A percentile compares a stretch with the other conserved stretches of the same genome.
phyloP scores from a whole-genome alignment of 2,797 vertebrate genomes.

The Adrianichthys oophorus region DNA sequence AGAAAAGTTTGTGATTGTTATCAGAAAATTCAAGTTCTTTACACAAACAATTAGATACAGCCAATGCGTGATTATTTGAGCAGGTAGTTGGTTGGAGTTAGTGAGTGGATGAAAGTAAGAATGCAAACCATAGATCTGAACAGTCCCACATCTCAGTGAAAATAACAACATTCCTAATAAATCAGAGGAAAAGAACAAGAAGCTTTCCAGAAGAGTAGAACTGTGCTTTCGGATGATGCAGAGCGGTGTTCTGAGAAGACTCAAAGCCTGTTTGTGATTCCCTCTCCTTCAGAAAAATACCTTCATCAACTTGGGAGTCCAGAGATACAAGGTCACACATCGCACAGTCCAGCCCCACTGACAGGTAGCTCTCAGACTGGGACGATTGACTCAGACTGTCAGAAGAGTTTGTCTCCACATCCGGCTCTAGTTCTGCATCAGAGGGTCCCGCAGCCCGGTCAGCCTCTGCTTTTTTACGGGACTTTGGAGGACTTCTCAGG shows the following conservation, averaged over 20 bases:
- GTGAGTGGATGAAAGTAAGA: slow-evolving; percentile 20
- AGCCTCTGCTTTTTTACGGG: slow-evolving; percentile 62
- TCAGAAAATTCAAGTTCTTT: slow-evolving; percentile 19
- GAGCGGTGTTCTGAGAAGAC: slow-evolving; percentile 28
- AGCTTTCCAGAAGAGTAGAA: slow-evolving; percentile 29
- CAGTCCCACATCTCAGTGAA: slow-evolving; percentile 3
- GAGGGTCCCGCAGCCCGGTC: slow-evolving; percentile 46
- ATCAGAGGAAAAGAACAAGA: slow-evolving; percentile 20
- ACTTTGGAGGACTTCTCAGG: slow-evolving; percentile 69
- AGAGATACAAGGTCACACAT: slow-evolving; percentile 75
- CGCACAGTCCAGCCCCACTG: slow-evolving; percentile 67
- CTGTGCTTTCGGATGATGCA: slow-evolving; percentile 20
- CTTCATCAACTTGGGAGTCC: slow-evolving; percentile 85
- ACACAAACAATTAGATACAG: slow-evolving; percentile 23
- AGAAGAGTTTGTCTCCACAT: slow-evolving; percentile 65
- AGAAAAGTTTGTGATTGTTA: slow-evolving; percentile 30
- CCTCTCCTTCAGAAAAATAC: slow-evolving; percentile 72
- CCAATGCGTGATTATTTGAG: slow-evolving; percentile 14
- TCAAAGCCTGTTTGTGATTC: slow-evolving; percentile 24
- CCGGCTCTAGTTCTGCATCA: slow-evolving; percentile 50
- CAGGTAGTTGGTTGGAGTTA: slow-evolving; percentile 44
- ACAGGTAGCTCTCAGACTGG: slow-evolving; percentile 50
- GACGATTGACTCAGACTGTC: slow-evolving; percentile 44
- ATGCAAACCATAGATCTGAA: slow-evolving; percentile 15
- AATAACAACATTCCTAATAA: slow-evolving; percentile 10